These are phyloP conservation scores for Accipiter virgatus DNA, from an alignment of 2,113 vertebrate genomes.

Conservation along the genomic window DNA sequence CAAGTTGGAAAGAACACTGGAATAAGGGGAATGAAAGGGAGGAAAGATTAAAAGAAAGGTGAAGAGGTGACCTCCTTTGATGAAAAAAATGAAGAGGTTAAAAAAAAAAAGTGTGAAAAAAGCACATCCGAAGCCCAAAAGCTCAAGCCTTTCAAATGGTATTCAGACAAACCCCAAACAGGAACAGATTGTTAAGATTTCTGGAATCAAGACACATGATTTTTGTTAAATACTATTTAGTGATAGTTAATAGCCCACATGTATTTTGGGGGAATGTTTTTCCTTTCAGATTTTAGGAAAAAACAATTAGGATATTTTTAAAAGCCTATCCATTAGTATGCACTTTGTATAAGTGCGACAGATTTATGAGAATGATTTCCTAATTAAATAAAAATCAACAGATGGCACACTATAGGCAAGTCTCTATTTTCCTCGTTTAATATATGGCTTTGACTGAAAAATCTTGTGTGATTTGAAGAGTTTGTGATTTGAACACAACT, in stretches of 20 bases:
- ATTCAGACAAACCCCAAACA: background rate
- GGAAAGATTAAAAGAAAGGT: slow-evolving; percentile 60
- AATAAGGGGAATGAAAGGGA: slow-evolving; percentile 43
- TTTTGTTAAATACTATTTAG: background rate
- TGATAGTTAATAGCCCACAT: background rate
- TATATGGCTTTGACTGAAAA: background rate
- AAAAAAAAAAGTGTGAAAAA: background rate
- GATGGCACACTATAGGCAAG: slow-evolving; percentile 37
- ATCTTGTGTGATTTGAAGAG: background rate
- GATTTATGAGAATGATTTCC: background rate
- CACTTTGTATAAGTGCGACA: background rate
- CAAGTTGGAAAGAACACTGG: slow-evolving; percentile 26
- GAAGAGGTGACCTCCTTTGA: slow-evolving; percentile 60
- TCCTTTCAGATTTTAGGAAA: background rate
- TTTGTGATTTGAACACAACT: background rate
- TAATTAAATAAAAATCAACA: slow-evolving; percentile 44
- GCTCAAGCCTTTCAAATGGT: background rate
- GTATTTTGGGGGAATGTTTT: background rate
- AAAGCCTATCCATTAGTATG: background rate
- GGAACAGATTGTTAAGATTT: background rate
- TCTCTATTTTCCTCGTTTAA: background rate
- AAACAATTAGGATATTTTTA: background rate
- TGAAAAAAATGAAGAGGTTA: slow-evolving; percentile 47
- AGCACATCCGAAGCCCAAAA: background rate
- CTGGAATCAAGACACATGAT: background rate